Conservation (phyloP, 2,797 vertebrate species). For the Florisuga fusca region DNA sequence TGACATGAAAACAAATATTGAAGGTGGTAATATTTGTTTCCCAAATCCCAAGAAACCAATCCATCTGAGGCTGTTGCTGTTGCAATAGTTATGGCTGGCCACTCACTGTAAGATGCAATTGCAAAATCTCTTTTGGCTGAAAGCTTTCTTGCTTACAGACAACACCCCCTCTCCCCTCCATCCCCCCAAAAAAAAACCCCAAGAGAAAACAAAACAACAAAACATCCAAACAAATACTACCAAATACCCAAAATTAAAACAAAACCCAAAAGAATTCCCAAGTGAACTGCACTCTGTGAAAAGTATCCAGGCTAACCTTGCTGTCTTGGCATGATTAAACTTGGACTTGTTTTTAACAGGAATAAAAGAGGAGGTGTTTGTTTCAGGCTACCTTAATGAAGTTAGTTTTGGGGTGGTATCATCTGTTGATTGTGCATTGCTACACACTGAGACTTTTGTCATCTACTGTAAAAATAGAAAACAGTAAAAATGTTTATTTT, state of each 20-base stretch:
- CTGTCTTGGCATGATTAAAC: background rate
- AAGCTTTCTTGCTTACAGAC: background rate
- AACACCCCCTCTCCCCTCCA: too few relatives aligned
- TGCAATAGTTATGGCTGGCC: background rate
- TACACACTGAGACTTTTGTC: background rate
- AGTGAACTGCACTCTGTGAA: background rate
- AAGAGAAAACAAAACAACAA: too few relatives aligned
- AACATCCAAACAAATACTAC: background rate
- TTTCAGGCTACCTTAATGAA: background rate
- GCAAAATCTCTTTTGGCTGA: background rate
- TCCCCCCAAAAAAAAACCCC: background rate
- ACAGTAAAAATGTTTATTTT: background rate
- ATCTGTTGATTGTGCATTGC: background rate
- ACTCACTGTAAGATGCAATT: background rate
- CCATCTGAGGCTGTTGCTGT: background rate
- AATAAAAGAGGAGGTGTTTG: background rate
- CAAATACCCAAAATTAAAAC: background rate
- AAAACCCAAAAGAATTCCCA: rapidly evolving
- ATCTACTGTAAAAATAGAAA: background rate
- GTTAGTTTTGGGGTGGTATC: background rate
- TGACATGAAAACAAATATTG: background rate
- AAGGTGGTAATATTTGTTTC: background rate
- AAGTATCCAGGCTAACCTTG: background rate
- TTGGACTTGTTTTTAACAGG: background rate
- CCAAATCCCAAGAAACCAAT: background rate